phyloP scores from a whole-genome alignment of 2,888 invertebrate species.

The Drepana falcataria region DNA sequence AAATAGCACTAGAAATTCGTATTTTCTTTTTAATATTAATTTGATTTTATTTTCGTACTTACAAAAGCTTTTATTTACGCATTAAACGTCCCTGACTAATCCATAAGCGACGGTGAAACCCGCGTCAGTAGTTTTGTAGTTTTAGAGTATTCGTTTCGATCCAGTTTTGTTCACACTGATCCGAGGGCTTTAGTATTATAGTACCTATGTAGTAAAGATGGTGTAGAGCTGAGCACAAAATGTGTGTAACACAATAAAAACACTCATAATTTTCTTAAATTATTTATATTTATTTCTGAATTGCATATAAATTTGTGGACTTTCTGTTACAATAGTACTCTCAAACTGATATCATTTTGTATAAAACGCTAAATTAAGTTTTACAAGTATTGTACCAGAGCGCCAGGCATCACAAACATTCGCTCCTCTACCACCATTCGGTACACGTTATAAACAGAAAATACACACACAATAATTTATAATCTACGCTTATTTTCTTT shows the following conservation, averaged over 20 bases:
- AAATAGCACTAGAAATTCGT: too few species aligned
- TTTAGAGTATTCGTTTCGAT: too few species aligned
- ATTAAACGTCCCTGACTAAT: too few species aligned
- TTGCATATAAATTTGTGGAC: constrained; percentile 79
- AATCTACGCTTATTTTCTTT: constrained; percentile 62
- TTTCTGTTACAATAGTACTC: constrained; percentile 77
- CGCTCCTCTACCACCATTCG: constrained; percentile 31
- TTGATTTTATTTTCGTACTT: too few species aligned
- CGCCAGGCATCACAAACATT: constrained; percentile 49
- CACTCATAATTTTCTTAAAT: constrained; percentile 56
- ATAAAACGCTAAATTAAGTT: constrained; percentile 74
- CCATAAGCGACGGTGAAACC: too few species aligned
- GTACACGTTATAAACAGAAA: constrained; percentile 68
- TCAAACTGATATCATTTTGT: constrained; percentile 68
- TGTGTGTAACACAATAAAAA: constrained; percentile 31
- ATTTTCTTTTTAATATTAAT: too few species aligned
- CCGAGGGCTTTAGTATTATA: too few species aligned
- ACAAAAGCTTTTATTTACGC: too few species aligned
- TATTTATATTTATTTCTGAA: constrained; percentile 74
- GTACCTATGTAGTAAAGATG: too few species aligned
- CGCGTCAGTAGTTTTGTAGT: too few species aligned
- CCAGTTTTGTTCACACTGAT: too few species aligned
- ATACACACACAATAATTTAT: constrained; percentile 76
- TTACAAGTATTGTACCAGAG: constrained; percentile 68
- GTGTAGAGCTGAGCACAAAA: not conserved